Evolutionary conservation across 1,140 invertebrate genomes (phyloP).

Genomic region (Drosophila kepulauana): DNA sequence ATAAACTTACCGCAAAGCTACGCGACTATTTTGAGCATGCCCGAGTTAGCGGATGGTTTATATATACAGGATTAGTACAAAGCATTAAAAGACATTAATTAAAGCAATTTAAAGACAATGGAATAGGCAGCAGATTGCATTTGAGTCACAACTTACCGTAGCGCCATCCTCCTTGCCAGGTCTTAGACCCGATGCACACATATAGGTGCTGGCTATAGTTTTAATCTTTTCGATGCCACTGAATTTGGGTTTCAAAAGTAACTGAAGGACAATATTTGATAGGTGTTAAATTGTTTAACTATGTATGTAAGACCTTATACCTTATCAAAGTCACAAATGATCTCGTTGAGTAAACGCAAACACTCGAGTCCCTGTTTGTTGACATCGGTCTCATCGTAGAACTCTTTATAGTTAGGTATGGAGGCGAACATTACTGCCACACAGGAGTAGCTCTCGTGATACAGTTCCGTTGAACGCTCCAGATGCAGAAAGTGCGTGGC

Average conservation of each 20-base stretch:
- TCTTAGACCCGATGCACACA: constrained; percentile 97
- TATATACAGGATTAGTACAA: constrained; percentile 73
- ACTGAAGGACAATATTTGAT: constrained; percentile 71
- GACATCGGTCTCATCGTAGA: constrained; percentile 98
- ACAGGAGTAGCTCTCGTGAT: constrained; percentile 96
- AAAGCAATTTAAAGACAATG: constrained; percentile 33
- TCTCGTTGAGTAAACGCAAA: constrained; percentile 97
- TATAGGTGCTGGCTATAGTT: constrained; percentile 99
- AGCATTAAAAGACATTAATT: constrained; percentile 64
- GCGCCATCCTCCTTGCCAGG: constrained; percentile 93
- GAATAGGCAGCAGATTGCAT: not conserved
- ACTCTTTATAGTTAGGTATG: constrained; percentile 99
- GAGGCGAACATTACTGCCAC: constrained; percentile 99
- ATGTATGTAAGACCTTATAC: constrained; percentile 85
- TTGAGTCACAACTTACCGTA: constrained; percentile 85
- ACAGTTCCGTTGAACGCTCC: constrained; percentile 90
- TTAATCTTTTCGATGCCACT: constrained; percentile 99
- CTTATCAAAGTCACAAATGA: constrained; percentile 99
- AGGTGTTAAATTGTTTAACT: not conserved
- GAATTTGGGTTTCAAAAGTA: constrained; percentile 97
- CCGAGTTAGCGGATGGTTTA: constrained; percentile 33
- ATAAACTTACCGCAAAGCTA: constrained; percentile 81
- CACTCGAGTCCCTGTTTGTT: constrained; percentile 99
- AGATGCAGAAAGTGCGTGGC: constrained; percentile 94
- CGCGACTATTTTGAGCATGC: constrained; percentile 64